phyloP scores from a whole-genome alignment of 2,113 vertebrate genomes.

The Dipodomys spectabilis region DNA sequence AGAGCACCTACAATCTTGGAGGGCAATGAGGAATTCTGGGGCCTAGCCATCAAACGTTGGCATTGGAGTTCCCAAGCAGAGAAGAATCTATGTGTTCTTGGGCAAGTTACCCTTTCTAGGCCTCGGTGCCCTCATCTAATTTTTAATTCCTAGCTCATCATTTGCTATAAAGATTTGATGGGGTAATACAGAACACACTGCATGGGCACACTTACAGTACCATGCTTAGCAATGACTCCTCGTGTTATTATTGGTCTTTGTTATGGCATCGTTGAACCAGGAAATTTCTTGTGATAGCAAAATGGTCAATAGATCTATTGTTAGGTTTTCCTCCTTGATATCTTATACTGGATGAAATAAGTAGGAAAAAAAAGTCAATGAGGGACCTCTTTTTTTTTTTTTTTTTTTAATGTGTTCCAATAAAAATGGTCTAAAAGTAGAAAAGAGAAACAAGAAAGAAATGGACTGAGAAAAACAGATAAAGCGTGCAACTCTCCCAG shows the following conservation, averaged over 20 bases:
- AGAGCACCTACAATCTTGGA: not conserved
- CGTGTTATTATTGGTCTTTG: not conserved
- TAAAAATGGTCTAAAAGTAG: slow-evolving; percentile 54
- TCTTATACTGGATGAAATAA: slow-evolving; percentile 49
- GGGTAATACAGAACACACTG: not conserved
- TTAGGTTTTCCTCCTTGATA: slow-evolving; percentile 50
- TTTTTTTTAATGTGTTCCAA: not conserved
- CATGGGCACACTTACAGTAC: not conserved
- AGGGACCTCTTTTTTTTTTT: slow-evolving; percentile 14
- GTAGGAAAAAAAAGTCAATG: slow-evolving; percentile 54
- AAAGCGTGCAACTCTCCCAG: slow-evolving; percentile 42
- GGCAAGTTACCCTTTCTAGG: not conserved
- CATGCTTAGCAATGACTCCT: not conserved
- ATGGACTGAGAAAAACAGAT: slow-evolving; percentile 34
- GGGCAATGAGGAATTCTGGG: not conserved
- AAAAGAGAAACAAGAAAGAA: slow-evolving; percentile 28
- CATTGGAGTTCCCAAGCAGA: not conserved
- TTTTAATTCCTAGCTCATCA: not conserved
- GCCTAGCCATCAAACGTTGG: not conserved
- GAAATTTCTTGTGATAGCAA: not conserved
- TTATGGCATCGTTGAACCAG: not conserved
- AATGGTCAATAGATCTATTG: not conserved
- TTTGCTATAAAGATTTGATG: not conserved
- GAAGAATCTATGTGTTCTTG: not conserved
- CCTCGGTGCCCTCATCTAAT: not conserved